Percentiles rank a stretch among this genome's conserved stretches.
Conservation (phyloP, 2,113 vertebrate species). For the Geococcyx californianus region DNA sequence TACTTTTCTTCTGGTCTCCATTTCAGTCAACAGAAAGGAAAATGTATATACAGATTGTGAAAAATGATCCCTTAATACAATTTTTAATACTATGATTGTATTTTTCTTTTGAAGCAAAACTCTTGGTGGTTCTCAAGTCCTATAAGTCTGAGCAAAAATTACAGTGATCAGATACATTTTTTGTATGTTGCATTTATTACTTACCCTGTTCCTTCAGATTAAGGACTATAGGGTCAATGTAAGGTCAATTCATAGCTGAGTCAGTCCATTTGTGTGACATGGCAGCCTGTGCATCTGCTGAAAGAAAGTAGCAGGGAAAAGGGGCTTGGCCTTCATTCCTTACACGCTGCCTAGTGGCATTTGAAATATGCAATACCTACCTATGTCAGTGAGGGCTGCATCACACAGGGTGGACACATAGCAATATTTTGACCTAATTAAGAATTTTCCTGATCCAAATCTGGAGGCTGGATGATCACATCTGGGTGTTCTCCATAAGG, state of each 20-base stretch:
- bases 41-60: background rate
- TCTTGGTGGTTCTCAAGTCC: background rate
- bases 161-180: constrained; percentile 14
- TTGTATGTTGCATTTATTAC: constrained; percentile 21
- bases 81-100: background rate
- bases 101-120: background rate
- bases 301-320: background rate
- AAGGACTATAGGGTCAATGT: constrained; percentile 35
- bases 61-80: background rate
- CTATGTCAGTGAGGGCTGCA: background rate
- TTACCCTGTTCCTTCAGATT: constrained; percentile 58
- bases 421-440: constrained; percentile 34
- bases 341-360: background rate
- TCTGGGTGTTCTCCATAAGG: background rate
- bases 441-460: background rate
- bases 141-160: constrained; percentile 37
- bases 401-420: background rate
- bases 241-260: constrained; percentile 64
- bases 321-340: background rate
- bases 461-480: background rate
- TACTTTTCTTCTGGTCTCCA: background rate
- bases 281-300: constrained; percentile 24
- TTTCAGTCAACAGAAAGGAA: background rate
- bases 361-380: constrained; percentile 21
- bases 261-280: constrained; percentile 24